Evolutionary conservation across 2,797 vertebrate species (phyloP), one percentile per base, ranked within the genome.

Genomic region (Odontamblyopus rebecca): DNA sequence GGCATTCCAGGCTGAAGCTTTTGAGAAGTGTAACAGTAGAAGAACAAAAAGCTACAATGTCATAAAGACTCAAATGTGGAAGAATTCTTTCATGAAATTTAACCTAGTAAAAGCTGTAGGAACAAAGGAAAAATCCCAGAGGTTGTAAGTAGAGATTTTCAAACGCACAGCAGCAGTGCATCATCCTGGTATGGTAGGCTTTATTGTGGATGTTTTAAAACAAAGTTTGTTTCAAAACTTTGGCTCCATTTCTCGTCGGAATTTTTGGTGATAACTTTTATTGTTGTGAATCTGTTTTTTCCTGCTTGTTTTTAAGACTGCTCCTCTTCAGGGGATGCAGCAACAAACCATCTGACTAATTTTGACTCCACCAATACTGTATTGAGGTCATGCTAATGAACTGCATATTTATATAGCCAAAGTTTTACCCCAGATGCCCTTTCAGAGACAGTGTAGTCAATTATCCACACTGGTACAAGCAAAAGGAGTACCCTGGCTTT

Each of bases 21-120:
- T 67, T 50, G 64, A 51, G 64, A 18, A 67, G 64, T 32, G 26
- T 67, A 67, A 67, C 48, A 53, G 64, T 67, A 67, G 50, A 32
- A 32, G 65, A 32, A 67, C 48, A 67, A 54, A 53, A 44, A 53
- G 64, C 64, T 67, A 53, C 26, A 53, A 67, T 53, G 16, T 29
- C 29, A 67, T 67, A 54, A 67, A 32, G 41, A 50, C 38, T 50
- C 6, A 50, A 50, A 65, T 65, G 41, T 27, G 12, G 26, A 53
- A 18, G 27, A n/a, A 48, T 51, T 18, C 16, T 50, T 53, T 32
- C 12, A 35, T 41, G 19, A 38, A 68, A 68, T 57, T 38, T 68
- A 68, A 57, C 53, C 32, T 23, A 7, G 51, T 5, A 26, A 23
- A 23, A 27, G 29, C 30, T 23, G 29, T 35, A 2, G 29, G 15